Base-by-base conservation (phyloP, 2,888 invertebrate genomes). In the Drosophila borborema region DNA sequence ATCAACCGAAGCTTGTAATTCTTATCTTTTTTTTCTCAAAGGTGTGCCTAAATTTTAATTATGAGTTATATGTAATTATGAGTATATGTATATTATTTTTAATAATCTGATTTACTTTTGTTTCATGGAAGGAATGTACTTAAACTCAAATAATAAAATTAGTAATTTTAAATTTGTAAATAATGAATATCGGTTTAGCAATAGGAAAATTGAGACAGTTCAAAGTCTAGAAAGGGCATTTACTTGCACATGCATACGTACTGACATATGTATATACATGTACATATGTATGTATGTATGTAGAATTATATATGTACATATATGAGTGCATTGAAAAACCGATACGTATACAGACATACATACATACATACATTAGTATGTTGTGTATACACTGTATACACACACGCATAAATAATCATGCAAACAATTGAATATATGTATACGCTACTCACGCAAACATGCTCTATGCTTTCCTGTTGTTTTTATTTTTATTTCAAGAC, bases 401-500 rank as follows among this genome's bases (percentile, higher is more conserved):
- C 43, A 28, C 14, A 40, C 28, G 23, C 28, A 49, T 40, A 59
- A 45, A 49, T 40, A 59, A 45, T 28, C 16, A 69, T 36, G 43
- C n/a, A 67, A 45, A 51, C 23, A 66, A 60, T 12, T 48, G 14
- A 61, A 49, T 59, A 40, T 28, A 61, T 38, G 14, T 40, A 48
- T 41, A 46, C 38, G 34, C 9, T 40, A 59, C 41, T 54, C 60
- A 72, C n/a, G 59, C 31, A 70, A 36, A 62, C 9, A 23, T 23
- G 54, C 16, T 55, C 38, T 31, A 28, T 49, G 38, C 20, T 41
- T 62, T 40, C 12, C 38, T 36, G 7, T 64, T 66, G 40, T 48
- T 68, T 63, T 70, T 63, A 58, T 61, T 71, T 78, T 62, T 76
- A 76, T 76, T 79, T 75, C 64, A 53, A 63, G 73, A 65, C 60